phyloP scores from a whole-genome alignment of 1,140 invertebrate genomes.

The Drosophila jambulina region DNA sequence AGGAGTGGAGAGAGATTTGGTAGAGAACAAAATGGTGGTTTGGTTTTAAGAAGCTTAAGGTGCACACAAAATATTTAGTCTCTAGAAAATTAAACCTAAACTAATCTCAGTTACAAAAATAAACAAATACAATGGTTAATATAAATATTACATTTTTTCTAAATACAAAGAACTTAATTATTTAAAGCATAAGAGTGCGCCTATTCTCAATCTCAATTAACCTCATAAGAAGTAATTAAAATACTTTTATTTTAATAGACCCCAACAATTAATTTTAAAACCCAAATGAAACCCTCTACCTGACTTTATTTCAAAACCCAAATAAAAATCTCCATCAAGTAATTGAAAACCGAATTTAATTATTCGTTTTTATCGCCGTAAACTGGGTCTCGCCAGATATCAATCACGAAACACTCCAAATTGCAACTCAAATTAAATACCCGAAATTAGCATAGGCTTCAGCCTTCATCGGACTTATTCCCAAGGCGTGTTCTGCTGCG shows the following conservation, averaged over 20 bases:
- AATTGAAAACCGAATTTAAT: constrained; percentile 14
- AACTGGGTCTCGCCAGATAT: constrained; percentile 18
- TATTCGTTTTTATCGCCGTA: background rate
- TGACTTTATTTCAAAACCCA: background rate
- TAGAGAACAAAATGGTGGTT: background rate
- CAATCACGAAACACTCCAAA: constrained; percentile 21
- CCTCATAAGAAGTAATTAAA: background rate
- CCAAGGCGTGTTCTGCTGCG: constrained; percentile 18
- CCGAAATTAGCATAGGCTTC: constrained; percentile 19
- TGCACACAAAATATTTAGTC: too few species aligned
- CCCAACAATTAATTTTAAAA: background rate
- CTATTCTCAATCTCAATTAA: background rate
- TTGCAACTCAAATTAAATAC: constrained; percentile 21
- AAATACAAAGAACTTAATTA: background rate
- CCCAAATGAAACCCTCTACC: background rate
- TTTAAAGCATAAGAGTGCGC: background rate
- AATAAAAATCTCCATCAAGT: background rate
- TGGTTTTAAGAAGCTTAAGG: background rate
- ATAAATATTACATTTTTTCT: background rate
- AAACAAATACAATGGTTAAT: background rate
- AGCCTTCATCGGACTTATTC: constrained; percentile 21
- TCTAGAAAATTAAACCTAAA: background rate
- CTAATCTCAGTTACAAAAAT: background rate
- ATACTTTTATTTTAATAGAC: background rate
- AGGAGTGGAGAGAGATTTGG: constrained; percentile 12